Base-by-base conservation (phyloP, 2,888 invertebrate species). In the Lagria hirta region DNA sequence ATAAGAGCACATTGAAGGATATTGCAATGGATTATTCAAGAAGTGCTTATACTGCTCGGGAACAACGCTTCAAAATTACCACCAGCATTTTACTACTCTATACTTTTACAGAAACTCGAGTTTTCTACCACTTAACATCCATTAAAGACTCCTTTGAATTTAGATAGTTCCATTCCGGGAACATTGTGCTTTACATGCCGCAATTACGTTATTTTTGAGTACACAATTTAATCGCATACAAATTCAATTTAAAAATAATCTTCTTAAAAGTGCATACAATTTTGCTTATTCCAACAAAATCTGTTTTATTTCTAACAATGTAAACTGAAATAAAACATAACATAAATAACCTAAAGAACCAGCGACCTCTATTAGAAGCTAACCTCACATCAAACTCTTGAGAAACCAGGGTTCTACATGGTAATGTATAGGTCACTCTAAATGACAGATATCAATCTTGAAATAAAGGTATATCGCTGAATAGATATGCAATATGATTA, bases 11-110 rank as follows among this genome's bases (percentile, higher is more conserved):
- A 49, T 54, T 46, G 52, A 49, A 45, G 51, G 51, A 59, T 55
- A 59, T 54, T 52, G 55, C 58, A 57, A 56, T 58, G 54, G 60
- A 56, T 60, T 60, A 60, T 57, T 58, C 56, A 58, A 46, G 37
- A 56, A 59, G 54, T 58, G 50, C 58, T 55, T 58, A 53, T 43
- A 30, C 43, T 37, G 49, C 54, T 52, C 48, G 52, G 48, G 48
- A 50, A 53, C 45, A 51, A 52, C 47, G 50, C 49, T 51, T 36
- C 41, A 37, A 52, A 54, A 59, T 57, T 58, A 54, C 48, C 56
- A 54, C 48, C 50, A 58, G 49, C 52, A 46, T 49, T 52, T 52
- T 51, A 55, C 49, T 48, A 45, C 52, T 43, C 43, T 45, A 49
- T 52, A 52, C 52, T 54, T 52, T 46, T 43, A 34, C 46, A 45